phyloP scores from a whole-genome alignment of 2,888 invertebrate species.

The Sepiola atlantica region DNA sequence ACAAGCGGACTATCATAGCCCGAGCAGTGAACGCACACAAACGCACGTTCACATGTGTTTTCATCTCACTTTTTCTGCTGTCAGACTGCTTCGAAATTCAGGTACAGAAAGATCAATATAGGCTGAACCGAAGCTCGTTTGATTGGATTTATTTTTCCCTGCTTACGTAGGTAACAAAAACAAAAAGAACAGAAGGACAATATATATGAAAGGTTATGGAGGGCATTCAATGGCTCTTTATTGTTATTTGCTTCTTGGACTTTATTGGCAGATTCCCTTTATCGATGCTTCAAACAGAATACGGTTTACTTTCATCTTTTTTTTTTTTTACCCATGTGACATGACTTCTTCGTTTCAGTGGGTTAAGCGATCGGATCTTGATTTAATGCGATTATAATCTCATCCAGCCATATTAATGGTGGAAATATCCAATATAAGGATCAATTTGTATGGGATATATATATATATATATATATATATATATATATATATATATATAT shows the following conservation, averaged over 20 bases:
- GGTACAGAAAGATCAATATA: neutral
- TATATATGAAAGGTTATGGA: neutral
- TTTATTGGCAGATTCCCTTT: neutral
- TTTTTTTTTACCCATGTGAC: neutral
- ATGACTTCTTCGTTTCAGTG: neutral
- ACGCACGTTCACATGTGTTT: no score
- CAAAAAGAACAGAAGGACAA: neutral
- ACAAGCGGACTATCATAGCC: no score
- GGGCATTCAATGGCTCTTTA: neutral
- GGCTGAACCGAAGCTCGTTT: neutral
- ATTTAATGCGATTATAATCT: neutral
- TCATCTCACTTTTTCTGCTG: no score
- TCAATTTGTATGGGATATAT: neutral
- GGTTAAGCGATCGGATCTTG: neutral
- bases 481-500: neutral
- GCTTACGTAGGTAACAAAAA: neutral
- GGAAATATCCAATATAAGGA: neutral
- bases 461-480: neutral
- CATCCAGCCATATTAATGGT: neutral
- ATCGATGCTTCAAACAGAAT: neutral
- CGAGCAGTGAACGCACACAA: no score
- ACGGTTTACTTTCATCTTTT: neutral
- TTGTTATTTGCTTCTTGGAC: neutral
- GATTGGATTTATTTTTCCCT: neutral
- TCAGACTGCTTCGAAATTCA: no score